Base-by-base conservation (phyloP, 2,797 vertebrate species). In the Diceros bicornis region DNA sequence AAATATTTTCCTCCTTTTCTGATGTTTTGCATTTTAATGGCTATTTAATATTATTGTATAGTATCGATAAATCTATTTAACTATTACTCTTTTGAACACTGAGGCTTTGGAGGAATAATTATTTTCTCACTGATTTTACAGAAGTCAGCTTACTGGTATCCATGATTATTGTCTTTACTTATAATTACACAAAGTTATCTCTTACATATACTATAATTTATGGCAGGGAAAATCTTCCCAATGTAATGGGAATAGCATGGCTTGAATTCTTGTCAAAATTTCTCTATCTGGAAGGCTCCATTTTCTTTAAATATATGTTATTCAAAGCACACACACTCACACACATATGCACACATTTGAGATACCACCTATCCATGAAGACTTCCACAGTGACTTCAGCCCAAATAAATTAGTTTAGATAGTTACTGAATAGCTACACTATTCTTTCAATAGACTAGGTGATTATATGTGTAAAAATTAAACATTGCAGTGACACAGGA, bases 1-100 rank as follows among this genome's bases (percentile, higher is more conserved):
- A 86, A 87, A 29, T 25, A 59, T 72, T 55, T 85, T 85, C 9
- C 16, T 93, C 1, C 23, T 84, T 78, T 68, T 74, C 18, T 44
- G 11, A 59, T 34, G 8, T 37, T 72, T 66, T 94, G 0, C 14
- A 81, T 55, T 88, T 66, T 84, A 81, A 52, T 71, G 18, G 12
- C 17, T 61, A 81, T 52, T 91, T 94, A 92, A 12, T 50, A 29
- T 84, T 71, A 77, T n/a, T 81, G 83, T 84, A 68, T 62, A 16
- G 27, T 61, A 17, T 64, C 6, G 34, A 62, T 69, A 71, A 34
- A 32, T 21, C 2, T 29, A 69, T 55, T 81, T 75, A 27, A 4
- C 16, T 27, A 68, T 83, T 41, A 55, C 21, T 69, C 21, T 89
- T 88, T 82, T 37, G 34, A 44, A 52, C 27, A 72, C 9, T 71